A percentile compares a stretch with the other conserved stretches of the same genome.
These are phyloP conservation scores for Corvus hawaiiensis DNA, from an alignment of 2,113 vertebrate genomes.

Conservation along the genomic window DNA sequence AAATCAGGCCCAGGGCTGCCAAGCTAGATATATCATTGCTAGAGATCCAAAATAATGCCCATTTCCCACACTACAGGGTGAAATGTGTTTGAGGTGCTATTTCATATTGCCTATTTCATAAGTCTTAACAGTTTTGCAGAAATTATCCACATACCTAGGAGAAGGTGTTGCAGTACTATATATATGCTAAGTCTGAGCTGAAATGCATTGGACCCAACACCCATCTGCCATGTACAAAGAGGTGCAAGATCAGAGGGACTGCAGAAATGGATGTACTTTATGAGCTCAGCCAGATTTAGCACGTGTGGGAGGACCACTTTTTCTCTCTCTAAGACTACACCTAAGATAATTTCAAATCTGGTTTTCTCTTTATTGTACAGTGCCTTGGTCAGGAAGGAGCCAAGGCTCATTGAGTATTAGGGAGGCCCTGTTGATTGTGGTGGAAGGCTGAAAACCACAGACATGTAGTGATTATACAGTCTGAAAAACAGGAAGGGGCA, in stretches of 20 bases:
- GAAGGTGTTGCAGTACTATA: background rate
- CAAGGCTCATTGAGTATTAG: background rate
- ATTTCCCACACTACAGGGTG: background rate
- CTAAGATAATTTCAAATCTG: background rate
- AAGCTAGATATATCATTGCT: background rate
- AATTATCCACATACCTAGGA: background rate
- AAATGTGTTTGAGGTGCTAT: background rate
- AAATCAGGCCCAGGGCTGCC: background rate
- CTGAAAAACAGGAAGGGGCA: background rate
- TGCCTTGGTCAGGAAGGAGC: background rate
- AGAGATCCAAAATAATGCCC: background rate
- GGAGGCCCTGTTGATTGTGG: background rate
- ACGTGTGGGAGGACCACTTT: background rate
- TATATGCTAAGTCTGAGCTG: background rate
- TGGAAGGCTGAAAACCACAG: background rate
- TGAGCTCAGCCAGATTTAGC: background rate
- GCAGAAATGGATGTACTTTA: background rate
- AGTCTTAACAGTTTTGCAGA: background rate
- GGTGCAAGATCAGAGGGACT: background rate
- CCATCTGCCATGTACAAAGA: accelerated
- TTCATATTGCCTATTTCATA: background rate
- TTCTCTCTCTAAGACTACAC: background rate
- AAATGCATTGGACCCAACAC: background rate
- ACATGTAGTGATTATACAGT: background rate
- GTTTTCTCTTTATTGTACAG: background rate